Evolutionary conservation across 2,797 vertebrate species (phyloP).

Genomic region (Dicrostonyx torquatus): DNA sequence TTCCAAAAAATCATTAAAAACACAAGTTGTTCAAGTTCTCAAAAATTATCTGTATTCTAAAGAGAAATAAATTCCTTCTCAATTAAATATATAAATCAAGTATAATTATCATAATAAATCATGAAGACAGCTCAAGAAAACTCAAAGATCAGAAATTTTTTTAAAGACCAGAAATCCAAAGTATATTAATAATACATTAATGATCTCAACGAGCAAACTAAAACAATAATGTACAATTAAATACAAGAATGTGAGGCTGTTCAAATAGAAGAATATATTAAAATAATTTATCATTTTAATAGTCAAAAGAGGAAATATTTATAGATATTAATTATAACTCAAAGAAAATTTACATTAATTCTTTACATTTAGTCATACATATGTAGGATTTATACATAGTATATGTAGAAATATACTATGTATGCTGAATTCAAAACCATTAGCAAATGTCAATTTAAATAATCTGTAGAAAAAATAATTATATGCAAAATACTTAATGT

Average conservation of each 20-base stretch:
- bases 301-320: conserved; percentile 30
- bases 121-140: background rate
- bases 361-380: background rate
- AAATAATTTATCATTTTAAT: conserved; percentile 53
- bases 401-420: background rate
- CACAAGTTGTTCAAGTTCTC: background rate
- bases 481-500: background rate
- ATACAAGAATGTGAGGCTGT: background rate
- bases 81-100: conserved; percentile 53
- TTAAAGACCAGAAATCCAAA: conserved; percentile 40
- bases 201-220: conserved; percentile 40
- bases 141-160: background rate
- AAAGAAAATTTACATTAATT: conserved; percentile 16
- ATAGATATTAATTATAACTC: conserved; percentile 24
- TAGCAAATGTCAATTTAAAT: background rate
- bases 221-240: conserved; percentile 32
- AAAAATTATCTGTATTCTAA: background rate
- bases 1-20: background rate
- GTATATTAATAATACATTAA: conserved; percentile 60
- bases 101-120: conserved; percentile 47
- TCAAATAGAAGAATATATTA: background rate
- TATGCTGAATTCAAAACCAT: conserved; percentile 23
- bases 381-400: background rate
- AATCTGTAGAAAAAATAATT: background rate
- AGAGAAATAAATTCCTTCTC: conserved; percentile 10